Percentiles rank a stretch among this genome's conserved stretches.
phyloP scores from a whole-genome alignment of 2,113 vertebrate species.

The Hippopotamus amphibius region DNA sequence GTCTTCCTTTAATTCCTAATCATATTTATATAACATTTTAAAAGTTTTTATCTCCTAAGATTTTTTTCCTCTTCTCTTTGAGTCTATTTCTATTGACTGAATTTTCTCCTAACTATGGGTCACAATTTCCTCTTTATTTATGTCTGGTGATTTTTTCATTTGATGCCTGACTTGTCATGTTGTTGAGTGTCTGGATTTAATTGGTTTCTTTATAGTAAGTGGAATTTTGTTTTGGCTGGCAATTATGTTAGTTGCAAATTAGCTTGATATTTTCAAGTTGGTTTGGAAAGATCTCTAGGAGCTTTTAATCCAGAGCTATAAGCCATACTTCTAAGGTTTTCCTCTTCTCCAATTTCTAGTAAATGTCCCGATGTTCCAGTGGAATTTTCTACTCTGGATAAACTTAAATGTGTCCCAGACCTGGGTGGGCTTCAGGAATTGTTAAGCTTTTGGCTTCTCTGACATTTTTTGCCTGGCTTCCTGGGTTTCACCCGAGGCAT shows the following conservation, averaged over 20 bases:
- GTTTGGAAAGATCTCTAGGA: not conserved
- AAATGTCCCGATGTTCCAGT: not conserved
- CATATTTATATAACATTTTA: not conserved
- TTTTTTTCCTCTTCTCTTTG: not conserved
- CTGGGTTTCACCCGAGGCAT: not conserved
- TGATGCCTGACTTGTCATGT: not conserved
- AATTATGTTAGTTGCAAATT: not conserved
- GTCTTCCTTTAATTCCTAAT: not conserved
- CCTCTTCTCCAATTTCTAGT: not conserved
- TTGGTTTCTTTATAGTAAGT: not conserved
- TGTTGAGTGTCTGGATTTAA: not conserved
- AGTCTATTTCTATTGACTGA: not conserved
- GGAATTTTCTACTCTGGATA: not conserved
- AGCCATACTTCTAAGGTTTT: not conserved
- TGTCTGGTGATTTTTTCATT: not conserved
- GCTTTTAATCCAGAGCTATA: not conserved
- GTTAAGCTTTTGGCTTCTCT: not conserved
- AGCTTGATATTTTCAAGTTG: conserved; percentile 34
- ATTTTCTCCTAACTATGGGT: not conserved
- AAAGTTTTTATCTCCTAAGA: not conserved
- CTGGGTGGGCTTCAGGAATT: not conserved
- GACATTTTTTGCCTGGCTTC: not conserved
- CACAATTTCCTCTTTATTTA: not conserved
- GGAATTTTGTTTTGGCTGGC: not conserved
- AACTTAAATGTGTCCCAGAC: not conserved